Percentiles rank a stretch among this genome's conserved stretches.
Conservation (phyloP, 2,888 invertebrate species). For the Eretmocerus hayati region DNA sequence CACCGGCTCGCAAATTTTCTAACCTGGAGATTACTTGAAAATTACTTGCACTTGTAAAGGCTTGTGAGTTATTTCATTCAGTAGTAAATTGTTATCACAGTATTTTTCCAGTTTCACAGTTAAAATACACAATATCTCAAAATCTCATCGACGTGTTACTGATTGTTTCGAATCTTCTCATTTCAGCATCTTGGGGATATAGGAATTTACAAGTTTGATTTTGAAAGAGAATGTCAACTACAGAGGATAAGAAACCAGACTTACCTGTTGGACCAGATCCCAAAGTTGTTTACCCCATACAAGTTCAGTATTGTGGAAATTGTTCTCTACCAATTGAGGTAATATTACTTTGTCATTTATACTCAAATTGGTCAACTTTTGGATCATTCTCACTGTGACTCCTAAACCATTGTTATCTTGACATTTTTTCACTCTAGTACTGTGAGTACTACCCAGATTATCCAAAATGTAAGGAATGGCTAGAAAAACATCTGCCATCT, state of each 20-base stretch:
- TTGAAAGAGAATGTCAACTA: slow-evolving; percentile 35
- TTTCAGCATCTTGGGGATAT: not conserved
- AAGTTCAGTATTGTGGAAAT: slow-evolving; percentile 86
- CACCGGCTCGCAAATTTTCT: too few species aligned
- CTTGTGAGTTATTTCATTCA: too few species aligned
- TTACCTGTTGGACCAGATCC: slow-evolving; percentile 57
- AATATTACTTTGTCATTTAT: slow-evolving; percentile 33
- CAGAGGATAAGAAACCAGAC: slow-evolving; percentile 27
- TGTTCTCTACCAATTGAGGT: slow-evolving; percentile 92
- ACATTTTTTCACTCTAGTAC: slow-evolving; percentile 56
- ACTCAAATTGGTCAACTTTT: too few species aligned
- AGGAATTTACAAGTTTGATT: slow-evolving; percentile 14
- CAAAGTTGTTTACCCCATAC: slow-evolving; percentile 73
- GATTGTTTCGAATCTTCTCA: too few species aligned
- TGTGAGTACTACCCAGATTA: slow-evolving; percentile 98
- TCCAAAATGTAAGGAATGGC: slow-evolving; percentile 95
- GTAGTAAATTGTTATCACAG: too few species aligned
- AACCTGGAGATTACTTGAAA: too few species aligned
- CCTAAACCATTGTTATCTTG: not conserved
- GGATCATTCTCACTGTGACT: too few species aligned
- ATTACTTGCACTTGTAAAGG: too few species aligned
- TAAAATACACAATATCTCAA: too few species aligned
- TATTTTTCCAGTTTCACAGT: too few species aligned
- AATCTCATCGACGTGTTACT: too few species aligned
- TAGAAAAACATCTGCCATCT: slow-evolving; percentile 87